Percentiles rank a stretch among this genome's conserved stretches.
These are phyloP conservation scores for Mythimna pallens DNA, from an alignment of 2,888 invertebrate species.

Conservation along the genomic window DNA sequence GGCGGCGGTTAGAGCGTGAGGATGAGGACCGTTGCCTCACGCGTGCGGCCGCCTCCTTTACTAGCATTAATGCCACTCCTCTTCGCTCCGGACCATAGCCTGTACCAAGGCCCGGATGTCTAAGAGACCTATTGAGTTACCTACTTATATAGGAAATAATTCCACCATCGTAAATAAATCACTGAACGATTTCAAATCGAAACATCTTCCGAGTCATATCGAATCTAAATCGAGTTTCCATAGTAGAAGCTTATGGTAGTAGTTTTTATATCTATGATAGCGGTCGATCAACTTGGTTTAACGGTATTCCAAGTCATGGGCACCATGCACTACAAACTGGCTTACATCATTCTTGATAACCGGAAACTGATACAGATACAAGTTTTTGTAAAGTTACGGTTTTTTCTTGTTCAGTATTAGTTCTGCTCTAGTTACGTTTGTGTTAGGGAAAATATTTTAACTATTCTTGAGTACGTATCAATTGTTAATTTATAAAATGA, in stretches of 20 bases:
- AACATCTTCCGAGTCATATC: slow-evolving; percentile 17
- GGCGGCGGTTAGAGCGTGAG: too few relatives aligned
- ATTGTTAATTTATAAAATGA: too few relatives aligned
- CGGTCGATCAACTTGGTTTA: slow-evolving; percentile 86
- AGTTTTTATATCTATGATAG: slow-evolving; percentile 68
- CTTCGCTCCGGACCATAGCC: too few relatives aligned
- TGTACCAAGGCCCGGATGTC: too few relatives aligned
- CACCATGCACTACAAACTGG: slow-evolving; percentile 68
- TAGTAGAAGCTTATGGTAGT: slow-evolving; percentile 61
- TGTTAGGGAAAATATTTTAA: slow-evolving; percentile 6
- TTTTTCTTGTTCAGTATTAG: slow-evolving; percentile 40
- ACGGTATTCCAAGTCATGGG: slow-evolving; percentile 76
- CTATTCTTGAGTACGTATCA: slow-evolving; percentile 24
- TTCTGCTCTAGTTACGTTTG: slow-evolving; percentile 60
- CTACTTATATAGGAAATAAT: background rate
- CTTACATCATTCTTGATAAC: slow-evolving; percentile 67
- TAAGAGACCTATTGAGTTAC: too few relatives aligned
- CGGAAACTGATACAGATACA: slow-evolving; percentile 62
- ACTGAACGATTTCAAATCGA: slow-evolving; percentile 12
- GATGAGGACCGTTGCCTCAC: too few relatives aligned
- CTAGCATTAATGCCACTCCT: too few relatives aligned
- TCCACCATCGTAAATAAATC: background rate
- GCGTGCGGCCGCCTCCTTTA: too few relatives aligned
- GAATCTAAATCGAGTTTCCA: slow-evolving; percentile 57
- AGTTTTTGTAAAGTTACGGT: slow-evolving; percentile 43